A percentile compares a stretch with the other conserved stretches of the same genome.
Conservation (phyloP, 2,888 invertebrate genomes). For the Lucinisca nassula region DNA sequence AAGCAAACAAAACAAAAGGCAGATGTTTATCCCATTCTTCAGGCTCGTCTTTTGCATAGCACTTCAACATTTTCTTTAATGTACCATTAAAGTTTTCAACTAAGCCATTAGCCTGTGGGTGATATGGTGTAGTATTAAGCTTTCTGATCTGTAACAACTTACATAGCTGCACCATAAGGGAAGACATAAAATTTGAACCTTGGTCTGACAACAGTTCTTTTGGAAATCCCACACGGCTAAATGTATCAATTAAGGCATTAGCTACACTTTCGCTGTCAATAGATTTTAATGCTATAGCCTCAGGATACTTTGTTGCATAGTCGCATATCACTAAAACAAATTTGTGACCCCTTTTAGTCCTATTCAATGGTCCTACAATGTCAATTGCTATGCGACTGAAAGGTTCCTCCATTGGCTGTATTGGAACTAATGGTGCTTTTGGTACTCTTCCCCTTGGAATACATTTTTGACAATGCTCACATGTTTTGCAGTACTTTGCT, state of each 20-base stretch:
- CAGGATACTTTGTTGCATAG: constrained; percentile 47
- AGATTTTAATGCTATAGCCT: constrained; percentile 39
- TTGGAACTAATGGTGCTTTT: constrained; percentile 5
- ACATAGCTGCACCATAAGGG: constrained; percentile 51
- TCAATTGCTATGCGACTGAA: neutral
- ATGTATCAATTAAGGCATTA: constrained; percentile 59
- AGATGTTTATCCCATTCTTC: constrained; percentile 68
- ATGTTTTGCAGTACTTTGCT: neutral
- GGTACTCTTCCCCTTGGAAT: neutral
- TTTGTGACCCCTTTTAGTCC: constrained; percentile 7
- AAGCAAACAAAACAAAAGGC: constrained; percentile 64
- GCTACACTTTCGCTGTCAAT: constrained; percentile 58
- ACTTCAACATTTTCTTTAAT: constrained; percentile 48
- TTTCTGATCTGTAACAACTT: constrained; percentile 50
- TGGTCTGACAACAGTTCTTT: constrained; percentile 55
- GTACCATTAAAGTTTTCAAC: constrained; percentile 66
- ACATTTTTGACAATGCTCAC: neutral
- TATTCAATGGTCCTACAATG: neutral
- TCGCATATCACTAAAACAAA: constrained; percentile 2
- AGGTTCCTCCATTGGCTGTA: constrained; percentile 16
- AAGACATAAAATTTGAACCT: constrained; percentile 65
- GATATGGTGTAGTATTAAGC: constrained; percentile 22
- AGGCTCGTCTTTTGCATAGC: constrained; percentile 47
- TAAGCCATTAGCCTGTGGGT: constrained; percentile 55
- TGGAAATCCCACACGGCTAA: constrained; percentile 61